A percentile compares a stretch with the other conserved stretches of the same genome.
Conservation (phyloP, 2,888 invertebrate species). For the Lycophotia porphyrea region DNA sequence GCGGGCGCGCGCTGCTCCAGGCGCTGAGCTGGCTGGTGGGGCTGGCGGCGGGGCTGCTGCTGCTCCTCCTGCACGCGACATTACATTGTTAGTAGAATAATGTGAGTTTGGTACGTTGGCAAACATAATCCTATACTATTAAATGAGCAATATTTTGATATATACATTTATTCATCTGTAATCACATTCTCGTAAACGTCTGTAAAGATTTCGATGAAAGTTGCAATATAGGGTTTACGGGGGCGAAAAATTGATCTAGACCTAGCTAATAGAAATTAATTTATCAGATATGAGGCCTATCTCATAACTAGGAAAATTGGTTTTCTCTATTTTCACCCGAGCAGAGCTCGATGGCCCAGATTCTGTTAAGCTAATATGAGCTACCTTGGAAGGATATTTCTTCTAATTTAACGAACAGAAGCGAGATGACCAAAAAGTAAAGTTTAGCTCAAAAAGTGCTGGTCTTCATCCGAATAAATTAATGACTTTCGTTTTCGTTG, state of each 20-base stretch:
- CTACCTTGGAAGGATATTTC: not conserved
- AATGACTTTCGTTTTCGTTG: not conserved
- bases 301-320: not conserved
- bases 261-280: no score
- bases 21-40: slow-evolving; percentile 65
- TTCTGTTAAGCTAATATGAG: not conserved
- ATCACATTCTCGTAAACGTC: no score
- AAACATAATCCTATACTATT: not conserved
- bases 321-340: not conserved
- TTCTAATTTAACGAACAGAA: not conserved
- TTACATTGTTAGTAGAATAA: slow-evolving; percentile 8
- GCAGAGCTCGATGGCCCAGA: not conserved
- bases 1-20: slow-evolving; percentile 75
- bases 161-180: no score
- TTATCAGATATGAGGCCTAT: no score
- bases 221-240: not conserved
- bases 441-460: not conserved
- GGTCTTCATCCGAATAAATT: not conserved
- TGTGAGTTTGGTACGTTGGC: not conserved
- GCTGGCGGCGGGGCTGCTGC: slow-evolving; percentile 75
- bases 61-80: slow-evolving; percentile 75
- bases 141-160: not conserved
- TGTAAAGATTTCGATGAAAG: not conserved
- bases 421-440: not conserved
- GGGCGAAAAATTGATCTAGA: not conserved